phyloP scores from a whole-genome alignment of 2,113 vertebrate species.

The Mormoops blainvillei region DNA sequence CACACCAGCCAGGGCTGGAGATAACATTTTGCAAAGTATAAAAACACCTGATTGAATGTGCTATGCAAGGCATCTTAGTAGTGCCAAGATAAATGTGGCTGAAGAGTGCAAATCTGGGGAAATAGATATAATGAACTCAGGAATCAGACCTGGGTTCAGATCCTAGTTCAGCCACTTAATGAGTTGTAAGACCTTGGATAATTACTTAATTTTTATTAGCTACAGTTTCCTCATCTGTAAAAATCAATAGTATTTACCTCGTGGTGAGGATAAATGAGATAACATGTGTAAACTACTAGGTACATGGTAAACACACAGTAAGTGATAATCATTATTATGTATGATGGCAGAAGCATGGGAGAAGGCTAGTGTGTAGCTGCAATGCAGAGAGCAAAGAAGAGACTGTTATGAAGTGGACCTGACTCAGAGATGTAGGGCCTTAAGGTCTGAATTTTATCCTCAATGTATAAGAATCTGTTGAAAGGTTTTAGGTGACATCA shows the following conservation, averaged over 20 bases:
- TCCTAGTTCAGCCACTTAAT: not conserved
- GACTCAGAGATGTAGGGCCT: not conserved
- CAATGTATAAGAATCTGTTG: not conserved
- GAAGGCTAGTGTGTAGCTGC: not conserved
- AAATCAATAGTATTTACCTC: not conserved
- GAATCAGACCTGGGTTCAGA: not conserved
- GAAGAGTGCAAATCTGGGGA: not conserved
- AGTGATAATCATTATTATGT: not conserved
- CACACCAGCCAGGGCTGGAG: not conserved
- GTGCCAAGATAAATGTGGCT: not conserved
- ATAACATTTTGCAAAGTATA: conserved; percentile 4
- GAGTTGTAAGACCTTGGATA: not conserved
- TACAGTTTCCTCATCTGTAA: not conserved
- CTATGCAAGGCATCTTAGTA: not conserved
- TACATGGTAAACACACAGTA: not conserved
- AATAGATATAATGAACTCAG: not conserved
- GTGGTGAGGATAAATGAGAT: not conserved
- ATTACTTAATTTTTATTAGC: not conserved
- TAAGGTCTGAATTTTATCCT: not conserved
- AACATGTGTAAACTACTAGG: not conserved
- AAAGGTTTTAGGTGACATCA: not conserved
- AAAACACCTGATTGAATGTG: not conserved
- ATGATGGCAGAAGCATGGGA: not conserved
- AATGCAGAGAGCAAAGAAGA: not conserved
- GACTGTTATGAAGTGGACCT: not conserved